Evolutionary conservation across 2,113 vertebrate species (phyloP), one percentile per base, ranked within the genome.

Genomic region (Polyodon spathula): DNA sequence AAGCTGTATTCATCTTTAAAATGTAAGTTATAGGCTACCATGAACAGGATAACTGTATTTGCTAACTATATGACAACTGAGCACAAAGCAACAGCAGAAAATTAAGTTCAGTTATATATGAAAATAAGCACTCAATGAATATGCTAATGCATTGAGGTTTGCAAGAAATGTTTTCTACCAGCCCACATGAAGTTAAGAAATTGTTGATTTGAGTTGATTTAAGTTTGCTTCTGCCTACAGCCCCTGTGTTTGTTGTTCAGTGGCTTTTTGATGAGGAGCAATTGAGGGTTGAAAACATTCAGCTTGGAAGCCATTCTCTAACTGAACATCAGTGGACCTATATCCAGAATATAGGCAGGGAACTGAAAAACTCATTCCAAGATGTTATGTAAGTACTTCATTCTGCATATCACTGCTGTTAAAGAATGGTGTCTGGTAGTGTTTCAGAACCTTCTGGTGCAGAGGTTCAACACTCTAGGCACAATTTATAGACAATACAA

Each of bases 201-300:
- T 1, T 3, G 27, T 27, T 27, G 27, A 27, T 27, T 27, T 50
- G 5, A n/a, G 48, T 14, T 11, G 27, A 46, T 38, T 51, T 8
- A 2, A 53, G 38, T 52, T 8, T 37, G 7, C 56, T 38, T 68
- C 27, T 68, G 50, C 60, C 64, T 65, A 48, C 59, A 91, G 89
- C 87, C 2, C 88, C 87, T 9, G 68, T 90, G 64, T 90, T 91
- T 73, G 78, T 90, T 27, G 80, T 88, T 40, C 89, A 91, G 73
- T 91, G 89, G 88, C 79, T 90, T 38, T 90, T 90, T 72, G 89
- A 91, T 16, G 86, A 89, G 69, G 88, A 89, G 70, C 89, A 90
- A 74, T 68, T 91, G 63, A 80, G 79, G 42, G 72, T 86, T 61
- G 88, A 91, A 78, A 88, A 90, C 71, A 88, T 91, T 74, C 86